phyloP scores from a whole-genome alignment of 2,113 vertebrate genomes.

The Tor tambroides region DNA sequence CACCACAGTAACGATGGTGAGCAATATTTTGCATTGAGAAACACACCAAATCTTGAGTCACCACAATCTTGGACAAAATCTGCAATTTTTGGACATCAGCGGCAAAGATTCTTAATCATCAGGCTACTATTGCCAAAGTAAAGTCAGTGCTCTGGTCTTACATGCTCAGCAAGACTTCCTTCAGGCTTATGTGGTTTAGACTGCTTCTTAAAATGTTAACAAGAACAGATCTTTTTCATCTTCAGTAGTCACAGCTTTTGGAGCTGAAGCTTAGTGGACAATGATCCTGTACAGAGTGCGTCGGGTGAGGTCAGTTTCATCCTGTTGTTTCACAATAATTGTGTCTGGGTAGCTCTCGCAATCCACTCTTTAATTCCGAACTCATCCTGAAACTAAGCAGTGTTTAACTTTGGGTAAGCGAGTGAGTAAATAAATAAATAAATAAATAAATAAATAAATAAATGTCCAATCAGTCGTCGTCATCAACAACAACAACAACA shows the following conservation, averaged over 20 bases:
- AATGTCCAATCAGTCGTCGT: too few relatives aligned
- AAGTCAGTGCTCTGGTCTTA: background rate
- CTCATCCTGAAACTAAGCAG: constrained; percentile 19
- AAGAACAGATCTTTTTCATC: constrained; percentile 9
- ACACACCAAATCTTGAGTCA: background rate
- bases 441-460: too few relatives aligned
- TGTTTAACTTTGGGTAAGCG: background rate
- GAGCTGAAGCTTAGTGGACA: background rate
- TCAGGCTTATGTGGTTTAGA: constrained; percentile 14
- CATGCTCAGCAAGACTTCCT: constrained; percentile 10
- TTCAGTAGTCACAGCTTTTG: background rate
- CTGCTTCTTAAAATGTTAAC: constrained; percentile 3
- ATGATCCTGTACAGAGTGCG: background rate
- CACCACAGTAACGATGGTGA: background rate
- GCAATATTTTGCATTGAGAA: constrained; percentile 19
- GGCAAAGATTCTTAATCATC: constrained; percentile 30
- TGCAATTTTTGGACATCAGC: constrained; percentile 8
- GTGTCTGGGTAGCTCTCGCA: constrained; percentile 20
- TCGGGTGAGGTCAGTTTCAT: constrained; percentile 19
- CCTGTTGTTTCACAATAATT: constrained; percentile 20
- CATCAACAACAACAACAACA: too few relatives aligned
- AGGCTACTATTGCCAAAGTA: constrained; percentile 26
- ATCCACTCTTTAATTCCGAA: constrained; percentile 6
- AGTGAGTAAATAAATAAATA: background rate
- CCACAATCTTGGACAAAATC: constrained; percentile 18